These are phyloP conservation scores for Melanophora roralis DNA, from an alignment of 2,888 invertebrate species.

Conservation along the genomic window DNA sequence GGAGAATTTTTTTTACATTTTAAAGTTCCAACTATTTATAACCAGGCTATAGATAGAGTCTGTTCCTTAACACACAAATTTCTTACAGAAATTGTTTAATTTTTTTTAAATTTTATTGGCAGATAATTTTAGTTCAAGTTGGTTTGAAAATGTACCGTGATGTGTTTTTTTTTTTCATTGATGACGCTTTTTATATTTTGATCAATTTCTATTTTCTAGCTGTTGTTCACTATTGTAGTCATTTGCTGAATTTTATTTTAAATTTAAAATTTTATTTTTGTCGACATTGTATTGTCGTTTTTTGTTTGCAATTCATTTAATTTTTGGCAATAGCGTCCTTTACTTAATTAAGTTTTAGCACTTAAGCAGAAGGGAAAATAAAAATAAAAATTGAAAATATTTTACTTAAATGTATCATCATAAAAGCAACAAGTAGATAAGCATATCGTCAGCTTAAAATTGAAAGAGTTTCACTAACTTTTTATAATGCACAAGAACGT, in stretches of 20 bases:
- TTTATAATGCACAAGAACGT: no score
- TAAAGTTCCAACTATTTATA: conserved; percentile 12
- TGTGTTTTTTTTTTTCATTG: conserved; percentile 19
- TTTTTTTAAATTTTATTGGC: background rate
- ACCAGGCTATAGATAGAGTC: background rate
- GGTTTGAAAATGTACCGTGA: no score
- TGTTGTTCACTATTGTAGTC: conserved; percentile 63
- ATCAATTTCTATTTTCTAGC: conserved; percentile 55
- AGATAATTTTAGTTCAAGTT: background rate
- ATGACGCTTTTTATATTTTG: conserved; percentile 42
- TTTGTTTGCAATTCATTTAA: background rate
- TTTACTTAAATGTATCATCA: no score
- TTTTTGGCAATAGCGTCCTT: conserved; percentile 54
- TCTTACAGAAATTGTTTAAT: no score
- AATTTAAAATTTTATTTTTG: conserved; percentile 46
- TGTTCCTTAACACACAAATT: no score
- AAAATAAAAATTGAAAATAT: background rate
- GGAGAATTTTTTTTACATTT: background rate
- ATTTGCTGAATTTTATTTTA: conserved; percentile 57
- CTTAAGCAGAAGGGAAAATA: conserved; percentile 3
- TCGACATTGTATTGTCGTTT: conserved; percentile 27
- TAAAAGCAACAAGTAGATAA: no score
- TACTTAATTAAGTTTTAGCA: conserved; percentile 13
- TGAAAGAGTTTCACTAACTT: no score
- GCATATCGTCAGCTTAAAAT: no score